phyloP scores from a whole-genome alignment of 2,888 invertebrate genomes.

The Acanthosoma haemorrhoidale region DNA sequence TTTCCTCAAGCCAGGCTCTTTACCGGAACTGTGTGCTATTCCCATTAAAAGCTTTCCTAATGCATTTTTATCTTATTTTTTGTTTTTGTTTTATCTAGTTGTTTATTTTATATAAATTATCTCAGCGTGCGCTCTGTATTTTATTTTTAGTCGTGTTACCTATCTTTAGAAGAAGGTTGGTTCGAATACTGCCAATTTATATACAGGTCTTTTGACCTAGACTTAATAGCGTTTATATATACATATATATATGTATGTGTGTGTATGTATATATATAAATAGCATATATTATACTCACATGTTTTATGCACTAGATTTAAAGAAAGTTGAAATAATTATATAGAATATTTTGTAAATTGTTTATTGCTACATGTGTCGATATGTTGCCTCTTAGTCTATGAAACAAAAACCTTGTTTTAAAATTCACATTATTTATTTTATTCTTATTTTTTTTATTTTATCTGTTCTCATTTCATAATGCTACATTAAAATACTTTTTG shows the following conservation, averaged over 20 bases:
- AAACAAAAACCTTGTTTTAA: background rate
- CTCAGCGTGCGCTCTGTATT: conserved; percentile 24
- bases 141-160: conserved; percentile 25
- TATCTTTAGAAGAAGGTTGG: conserved; percentile 27
- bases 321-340: conserved; percentile 25
- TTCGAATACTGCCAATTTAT: conserved; percentile 29
- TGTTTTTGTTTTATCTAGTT: conserved; percentile 14
- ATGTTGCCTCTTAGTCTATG: conserved; percentile 25
- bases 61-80: conserved; percentile 17
- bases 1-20: conserved; percentile 19
- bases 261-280: conserved; percentile 19
- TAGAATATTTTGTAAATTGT: conserved; percentile 30
- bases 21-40: conserved; percentile 21
- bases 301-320: conserved; percentile 29
- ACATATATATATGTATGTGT: conserved; percentile 19
- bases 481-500: conserved; percentile 20
- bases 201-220: conserved; percentile 26
- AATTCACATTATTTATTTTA: conserved; percentile 22
- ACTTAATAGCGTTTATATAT: conserved; percentile 30
- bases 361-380: conserved; percentile 27
- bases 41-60: conserved; percentile 22
- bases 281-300: conserved; percentile 28
- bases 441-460: conserved; percentile 11
- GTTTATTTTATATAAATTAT: conserved; percentile 9
- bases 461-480: conserved; percentile 8